Conservation (phyloP, 2,888 invertebrate species). For the Plebejus melissa region DNA sequence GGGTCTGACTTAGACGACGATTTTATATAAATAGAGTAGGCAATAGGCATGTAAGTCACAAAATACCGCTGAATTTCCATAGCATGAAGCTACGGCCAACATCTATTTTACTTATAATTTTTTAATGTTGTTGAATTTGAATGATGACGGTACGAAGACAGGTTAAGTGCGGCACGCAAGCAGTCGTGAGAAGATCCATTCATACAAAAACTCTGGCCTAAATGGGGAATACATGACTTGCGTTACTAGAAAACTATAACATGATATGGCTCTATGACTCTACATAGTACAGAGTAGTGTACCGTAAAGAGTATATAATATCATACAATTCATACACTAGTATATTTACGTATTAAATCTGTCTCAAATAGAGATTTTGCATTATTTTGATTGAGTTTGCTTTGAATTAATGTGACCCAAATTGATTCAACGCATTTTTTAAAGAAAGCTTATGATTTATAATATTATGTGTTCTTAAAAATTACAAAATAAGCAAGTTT, state of each 20-base stretch:
- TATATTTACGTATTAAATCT: no score
- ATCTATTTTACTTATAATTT: background rate
- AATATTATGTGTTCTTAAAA: no score
- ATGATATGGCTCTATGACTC: slow-evolving; percentile 6
- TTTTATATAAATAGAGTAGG: background rate
- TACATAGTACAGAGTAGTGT: background rate
- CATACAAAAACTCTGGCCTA: slow-evolving; percentile 31
- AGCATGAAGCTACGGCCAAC: background rate
- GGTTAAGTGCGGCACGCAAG: slow-evolving; percentile 13
- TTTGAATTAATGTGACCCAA: no score
- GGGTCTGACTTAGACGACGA: background rate
- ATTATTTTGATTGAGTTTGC: no score
- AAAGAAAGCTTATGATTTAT: no score
- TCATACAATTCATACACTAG: background rate
- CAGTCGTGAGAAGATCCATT: slow-evolving; percentile 27
- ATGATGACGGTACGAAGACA: background rate
- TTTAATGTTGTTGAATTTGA: background rate
- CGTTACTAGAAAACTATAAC: background rate
- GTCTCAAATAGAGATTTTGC: no score
- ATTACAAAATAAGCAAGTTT: no score
- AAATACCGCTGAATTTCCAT: background rate
- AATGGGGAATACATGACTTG: slow-evolving; percentile 39
- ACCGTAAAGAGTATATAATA: background rate
- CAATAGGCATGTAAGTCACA: background rate
- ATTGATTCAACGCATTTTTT: no score